These are phyloP conservation scores for Siniperca chuatsi DNA, from an alignment of 2,113 vertebrate species.

Conservation along the genomic window DNA sequence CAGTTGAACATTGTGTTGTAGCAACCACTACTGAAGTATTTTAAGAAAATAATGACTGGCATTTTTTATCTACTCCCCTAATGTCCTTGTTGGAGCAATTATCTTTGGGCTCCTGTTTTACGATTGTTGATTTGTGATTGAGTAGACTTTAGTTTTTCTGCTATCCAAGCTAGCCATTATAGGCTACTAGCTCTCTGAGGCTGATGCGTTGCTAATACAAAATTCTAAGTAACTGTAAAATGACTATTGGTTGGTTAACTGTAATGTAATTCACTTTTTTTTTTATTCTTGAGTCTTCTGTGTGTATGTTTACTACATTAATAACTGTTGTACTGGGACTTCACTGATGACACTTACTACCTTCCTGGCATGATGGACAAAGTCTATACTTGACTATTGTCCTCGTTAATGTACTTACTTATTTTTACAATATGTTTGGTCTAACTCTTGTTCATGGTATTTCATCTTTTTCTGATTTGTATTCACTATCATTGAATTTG, in stretches of 20 bases:
- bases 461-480: neutral
- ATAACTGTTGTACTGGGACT: too few relatives aligned
- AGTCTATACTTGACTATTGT: too few relatives aligned
- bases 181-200: neutral
- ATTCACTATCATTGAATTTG: too few relatives aligned
- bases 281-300: neutral
- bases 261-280: neutral
- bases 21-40: neutral
- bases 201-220: neutral
- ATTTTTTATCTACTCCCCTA: too few relatives aligned
- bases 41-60: too few relatives aligned
- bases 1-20: neutral
- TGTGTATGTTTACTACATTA: neutral
- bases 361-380: too few relatives aligned
- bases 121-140: too few relatives aligned
- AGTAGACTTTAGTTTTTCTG: neutral
- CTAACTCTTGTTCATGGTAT: neutral
- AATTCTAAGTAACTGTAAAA: neutral
- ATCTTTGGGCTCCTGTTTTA: too few relatives aligned
- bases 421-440: too few relatives aligned
- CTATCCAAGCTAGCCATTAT: neutral
- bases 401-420: too few relatives aligned
- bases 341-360: neutral
- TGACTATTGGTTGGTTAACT: too few relatives aligned
- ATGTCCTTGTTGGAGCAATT: too few relatives aligned